A percentile compares a stretch with the other conserved stretches of the same genome.
These are phyloP conservation scores for Hydrolagus colliei DNA, from an alignment of 2,797 vertebrate species.

Conservation along the genomic window DNA sequence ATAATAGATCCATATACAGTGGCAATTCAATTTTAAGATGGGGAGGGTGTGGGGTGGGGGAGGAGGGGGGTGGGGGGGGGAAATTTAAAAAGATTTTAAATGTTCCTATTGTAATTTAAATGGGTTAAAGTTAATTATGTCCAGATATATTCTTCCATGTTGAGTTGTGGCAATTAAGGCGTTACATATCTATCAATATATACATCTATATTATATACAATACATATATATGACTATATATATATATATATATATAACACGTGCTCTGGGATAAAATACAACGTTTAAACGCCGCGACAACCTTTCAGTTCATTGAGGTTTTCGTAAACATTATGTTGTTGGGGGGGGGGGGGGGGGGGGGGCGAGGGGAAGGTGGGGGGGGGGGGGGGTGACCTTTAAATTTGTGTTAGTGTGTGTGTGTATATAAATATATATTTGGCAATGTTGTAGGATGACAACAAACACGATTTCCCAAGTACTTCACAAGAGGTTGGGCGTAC, in stretches of 20 bases:
- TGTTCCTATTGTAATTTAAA: neutral
- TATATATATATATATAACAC: too few relatives aligned
- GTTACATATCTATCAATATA: neutral
- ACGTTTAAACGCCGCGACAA: neutral
- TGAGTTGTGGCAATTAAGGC: neutral
- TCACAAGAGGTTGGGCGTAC: constrained; percentile 37
- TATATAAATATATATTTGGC: neutral
- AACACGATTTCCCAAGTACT: neutral
- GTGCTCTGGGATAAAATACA: neutral
- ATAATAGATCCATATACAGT: neutral
- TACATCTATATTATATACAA: too few relatives aligned
- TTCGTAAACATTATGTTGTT: neutral
- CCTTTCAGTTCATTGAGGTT: neutral
- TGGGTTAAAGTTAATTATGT: neutral
- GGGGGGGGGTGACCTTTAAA: neutral
- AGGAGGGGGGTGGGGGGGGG: too few relatives aligned
- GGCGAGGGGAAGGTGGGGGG: too few relatives aligned
- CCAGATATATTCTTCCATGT: neutral
- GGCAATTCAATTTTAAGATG: neutral
- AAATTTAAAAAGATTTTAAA: neutral
- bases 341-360: too few relatives aligned
- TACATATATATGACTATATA: too few relatives aligned
- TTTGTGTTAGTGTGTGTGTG: neutral
- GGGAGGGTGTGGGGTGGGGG: too few relatives aligned
- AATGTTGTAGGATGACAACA: neutral